These are phyloP conservation scores for Urocynchramus pylzowi DNA, from an alignment of 2,113 vertebrate genomes.

Conservation along the genomic window DNA sequence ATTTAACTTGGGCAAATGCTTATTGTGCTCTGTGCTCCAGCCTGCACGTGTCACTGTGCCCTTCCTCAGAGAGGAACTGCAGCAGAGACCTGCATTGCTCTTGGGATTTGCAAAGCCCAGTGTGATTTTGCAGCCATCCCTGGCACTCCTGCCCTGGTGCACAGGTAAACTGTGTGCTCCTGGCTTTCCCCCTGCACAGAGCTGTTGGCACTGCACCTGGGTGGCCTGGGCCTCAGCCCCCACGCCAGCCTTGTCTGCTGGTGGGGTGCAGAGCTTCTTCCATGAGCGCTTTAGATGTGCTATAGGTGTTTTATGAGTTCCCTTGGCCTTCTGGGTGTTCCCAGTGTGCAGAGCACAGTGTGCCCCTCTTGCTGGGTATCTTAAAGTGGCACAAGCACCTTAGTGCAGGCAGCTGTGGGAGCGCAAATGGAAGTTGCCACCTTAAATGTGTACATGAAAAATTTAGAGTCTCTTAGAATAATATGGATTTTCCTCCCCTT, in stretches of 20 bases:
- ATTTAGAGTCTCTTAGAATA: neutral
- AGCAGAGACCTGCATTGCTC: neutral
- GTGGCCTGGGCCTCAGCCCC: accelerated
- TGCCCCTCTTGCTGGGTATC: neutral
- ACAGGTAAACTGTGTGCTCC: accelerated
- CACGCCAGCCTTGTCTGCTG: neutral
- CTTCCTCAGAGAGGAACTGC: neutral
- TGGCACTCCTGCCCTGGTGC: accelerated
- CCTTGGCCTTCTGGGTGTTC: neutral
- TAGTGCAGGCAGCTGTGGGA: neutral
- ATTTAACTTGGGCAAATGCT: neutral
- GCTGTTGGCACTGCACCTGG: accelerated
- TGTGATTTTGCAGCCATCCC: neutral
- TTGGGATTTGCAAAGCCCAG: neutral
- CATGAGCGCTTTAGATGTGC: neutral
- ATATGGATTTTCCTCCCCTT: neutral
- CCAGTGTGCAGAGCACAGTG: accelerated
- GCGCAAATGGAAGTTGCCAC: neutral
- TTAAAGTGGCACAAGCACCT: neutral
- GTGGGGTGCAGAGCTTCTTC: neutral
- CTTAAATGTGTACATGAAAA: neutral
- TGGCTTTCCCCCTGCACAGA: neutral
- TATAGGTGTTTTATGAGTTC: accelerated
- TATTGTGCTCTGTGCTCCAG: neutral
- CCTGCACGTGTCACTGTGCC: neutral